Evolutionary conservation across 2,797 vertebrate species (phyloP), one percentile per base, ranked within the genome.

Genomic region (Gallirallus australis): DNA sequence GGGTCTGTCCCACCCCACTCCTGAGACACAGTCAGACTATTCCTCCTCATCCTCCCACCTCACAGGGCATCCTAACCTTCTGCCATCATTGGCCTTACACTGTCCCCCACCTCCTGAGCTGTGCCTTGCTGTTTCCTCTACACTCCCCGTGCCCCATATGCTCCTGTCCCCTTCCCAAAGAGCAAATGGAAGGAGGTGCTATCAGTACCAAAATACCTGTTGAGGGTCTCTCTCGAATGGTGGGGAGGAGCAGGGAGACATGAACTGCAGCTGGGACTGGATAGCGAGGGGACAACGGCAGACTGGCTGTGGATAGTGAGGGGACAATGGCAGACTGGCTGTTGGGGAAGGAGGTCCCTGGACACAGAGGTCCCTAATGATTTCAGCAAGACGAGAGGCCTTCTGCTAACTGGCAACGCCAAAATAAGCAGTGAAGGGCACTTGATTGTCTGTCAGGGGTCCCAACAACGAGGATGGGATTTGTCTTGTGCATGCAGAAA

Each of bases 1-100:
- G 60, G 52, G 35, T 25, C 11, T 70, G 80, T 82, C 63, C 54
- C 82, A 86, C 93, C 89, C 69, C 61, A 21, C 71, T 89, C 31
- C 86, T 94, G 86, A 83, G 57, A 90, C 73, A 80, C 45, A 72
- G 61, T 18, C 73, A 91, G 48, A 27, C 63, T 88, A 53, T 70
- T 83, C 31, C 65, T 86, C 61, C 85, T 82, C 91, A 76, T 94
- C 48, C 40, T 94, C 77, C 77, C 21, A 91, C 48, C 45, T 79
- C 33, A 40, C n/a, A 25, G 64, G 47, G 28, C 39, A 91, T 84
- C 64, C 39, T 31, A 78, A 63, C 76, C 40, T 79, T 88, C 65
- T 1, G 1, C 33, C 54, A 33, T 59, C 39, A 20, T n/a, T 0
- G 0, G 10, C 27, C 54, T 60, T 48, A 35, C 6, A 5, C 42